Base-by-base conservation (phyloP, 2,797 vertebrate genomes). In the Columba guinea region DNA sequence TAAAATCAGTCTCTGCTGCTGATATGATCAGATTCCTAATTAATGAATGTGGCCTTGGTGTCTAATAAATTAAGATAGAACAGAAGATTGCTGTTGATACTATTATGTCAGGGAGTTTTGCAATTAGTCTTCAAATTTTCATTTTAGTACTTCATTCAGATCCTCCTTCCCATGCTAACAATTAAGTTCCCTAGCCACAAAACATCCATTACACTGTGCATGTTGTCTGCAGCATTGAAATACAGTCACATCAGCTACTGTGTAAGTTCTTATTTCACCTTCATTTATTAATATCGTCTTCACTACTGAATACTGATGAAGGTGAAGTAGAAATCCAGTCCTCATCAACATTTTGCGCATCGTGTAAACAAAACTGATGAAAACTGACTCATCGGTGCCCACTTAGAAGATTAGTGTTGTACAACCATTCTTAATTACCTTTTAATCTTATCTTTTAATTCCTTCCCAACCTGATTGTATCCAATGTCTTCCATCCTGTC, bases 401-500 rank as follows among this genome's bases (percentile, higher is more conserved):
- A 67, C 80, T 84, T 73, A 78, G 89, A 71, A 65, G 74, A 89
- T 93, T 26, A 56, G 56, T 67, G 91, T 35, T 85, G 64, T 74
- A 90, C 78, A 88, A 64, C 24, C 70, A 15, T 83, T 64, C 79
- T 90, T 95, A 97, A 97, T 96, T 94, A 60, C 63, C 75, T 95
- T 87, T 70, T 87, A 69, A 91, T 85, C 27, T 74, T 84, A 49
- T 35, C 41, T 32, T 73, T 13, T n/a, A 76, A 76, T 59, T 87
- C 87, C 63, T 88, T 52, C 55, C 74, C 86, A 71, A 41, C 53
- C 59, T 46, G 62, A 30, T 53, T 67, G 56, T 35, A 56, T 56
- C 52, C 82, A 30, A 32, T 21, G 59, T 46, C 62, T 90, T 62
- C 58, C 22, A 26, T 27, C 67, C 19, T 81, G 75, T 53, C 86